Evolutionary conservation across 2,113 vertebrate species (phyloP), one percentile per base, ranked within the genome.

Genomic region (Pimephales promelas): DNA sequence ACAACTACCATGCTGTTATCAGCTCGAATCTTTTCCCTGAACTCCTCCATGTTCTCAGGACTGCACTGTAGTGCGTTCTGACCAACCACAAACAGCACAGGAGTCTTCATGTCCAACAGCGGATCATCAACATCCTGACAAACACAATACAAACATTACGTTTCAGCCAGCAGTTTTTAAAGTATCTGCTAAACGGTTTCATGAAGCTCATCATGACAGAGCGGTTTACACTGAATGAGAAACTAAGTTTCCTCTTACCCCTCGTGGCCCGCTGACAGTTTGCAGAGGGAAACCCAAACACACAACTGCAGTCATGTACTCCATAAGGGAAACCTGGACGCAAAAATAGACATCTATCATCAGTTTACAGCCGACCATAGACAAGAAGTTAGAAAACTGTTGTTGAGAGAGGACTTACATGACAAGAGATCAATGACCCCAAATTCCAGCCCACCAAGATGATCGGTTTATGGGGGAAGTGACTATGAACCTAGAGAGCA

Each of bases 1-100:
- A 99, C 97, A 52, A 99, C 95, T 82, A 99, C 98, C 94, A 99
- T 91, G 92, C 98, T 99, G 94, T 99, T 99, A 75, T 99, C 97
- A 0, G 96, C 97, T 57, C 97, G 93, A 31, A 99, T 94, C 88
- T 96, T 99, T 93, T 99, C 98, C 81, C 98, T 91, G 90, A 99
- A 98, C 91, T 99, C 98, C 88, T 99, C 98, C 96, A 99, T 98
- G 49, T 95, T 94, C 76, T 99, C 98, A 0, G 94, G 87, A 74
- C 95, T 95, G 87, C 96, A 97, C 93, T 98, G 97, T 68, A 99
- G 91, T 7, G 97, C 96, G 31, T 97, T 98, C 93, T 99, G 97
- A 4, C 98, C 98, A 0, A 99, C 93, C 52, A 99, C 97, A 71
- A 99, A 99, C 86, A 99, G 94, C 76, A 98, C 96, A 0, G 98